Conservation (phyloP, 1,140 invertebrate species). For the Brachionus asplanchnoidis region DNA sequence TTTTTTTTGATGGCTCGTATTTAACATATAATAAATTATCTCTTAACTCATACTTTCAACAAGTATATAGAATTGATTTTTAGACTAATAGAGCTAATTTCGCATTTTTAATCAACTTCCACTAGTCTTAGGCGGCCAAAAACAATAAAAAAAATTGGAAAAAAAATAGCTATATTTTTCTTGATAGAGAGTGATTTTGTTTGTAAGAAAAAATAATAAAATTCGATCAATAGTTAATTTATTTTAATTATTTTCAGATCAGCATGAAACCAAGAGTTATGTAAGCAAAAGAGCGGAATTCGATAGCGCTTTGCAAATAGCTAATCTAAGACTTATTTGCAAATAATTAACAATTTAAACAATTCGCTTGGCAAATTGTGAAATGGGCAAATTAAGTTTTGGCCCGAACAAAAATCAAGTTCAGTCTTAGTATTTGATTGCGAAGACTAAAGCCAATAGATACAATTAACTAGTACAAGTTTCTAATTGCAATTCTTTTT, state of each 20-base stretch:
- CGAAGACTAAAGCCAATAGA: background rate
- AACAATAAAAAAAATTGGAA: background rate
- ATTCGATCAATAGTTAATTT: background rate
- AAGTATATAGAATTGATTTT: background rate
- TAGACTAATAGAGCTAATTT: background rate
- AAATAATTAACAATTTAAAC: background rate
- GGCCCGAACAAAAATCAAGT: background rate
- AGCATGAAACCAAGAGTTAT: background rate
- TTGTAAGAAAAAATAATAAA: background rate
- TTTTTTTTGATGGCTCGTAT: too few relatives aligned
- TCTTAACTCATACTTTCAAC: background rate
- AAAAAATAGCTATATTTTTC: background rate
- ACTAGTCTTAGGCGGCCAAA: background rate
- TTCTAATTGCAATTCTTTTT: conserved; percentile 2
- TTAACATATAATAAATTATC: background rate
- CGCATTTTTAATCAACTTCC: background rate
- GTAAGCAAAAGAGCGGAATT: background rate
- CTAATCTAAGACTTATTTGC: background rate
- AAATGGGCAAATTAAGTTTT: background rate
- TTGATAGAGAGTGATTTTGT: background rate
- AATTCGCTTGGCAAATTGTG: background rate
- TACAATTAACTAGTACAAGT: background rate
- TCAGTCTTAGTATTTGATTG: background rate
- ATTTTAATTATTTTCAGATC: background rate
- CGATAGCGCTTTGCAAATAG: background rate